Evolutionary conservation across 2,113 vertebrate species (phyloP), one percentile per base, ranked within the genome.

Genomic region (Cololabis saira): DNA sequence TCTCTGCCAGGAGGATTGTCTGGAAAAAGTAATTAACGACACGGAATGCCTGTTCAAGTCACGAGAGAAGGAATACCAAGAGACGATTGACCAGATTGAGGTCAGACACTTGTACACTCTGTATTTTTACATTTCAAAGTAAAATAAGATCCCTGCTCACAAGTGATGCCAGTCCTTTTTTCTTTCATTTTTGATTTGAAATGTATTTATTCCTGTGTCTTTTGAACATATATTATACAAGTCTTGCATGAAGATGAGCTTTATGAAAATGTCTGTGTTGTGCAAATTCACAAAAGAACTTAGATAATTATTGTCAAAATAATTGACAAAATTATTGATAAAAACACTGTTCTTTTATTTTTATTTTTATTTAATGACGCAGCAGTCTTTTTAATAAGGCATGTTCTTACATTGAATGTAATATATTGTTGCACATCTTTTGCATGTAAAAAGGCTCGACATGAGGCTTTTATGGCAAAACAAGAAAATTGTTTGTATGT

Each of bases 61-160:
- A 80, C 86, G 98, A 41, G 98, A 99, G 93, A 97, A 96, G 78
- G 97, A 99, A 67, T 99, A 99, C 87, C 98, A 99, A 80, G 96
- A 98, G 87, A 99, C 98, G 63, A 99, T 99, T 17, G 96, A 92
- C 93, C 97, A 99, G 89, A 99, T 99, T 66, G 98, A 99, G 96
- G 98, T 99, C 74, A 76, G 91, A 66, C 57, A 14, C 12, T 33
- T 41, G n/a, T n/a, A n/a, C n/a, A 11, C 57, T 58, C 12, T 11
- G 12, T 24, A 16, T 47, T 33, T 60, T 61, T n/a, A 30, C 1
- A 42, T 48, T 24, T 53, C 7, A 27, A 30, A 51, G n/a, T 21
- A 44, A 24, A 55, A 48, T 41, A 3, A 68, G 18, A 41, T 57
- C 12, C 13, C 22, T 49, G 54, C 18, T 57, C 8, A 11, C 24